Evolutionary conservation across 2,888 invertebrate species (phyloP), one percentile per base, ranked within the genome.

Genomic region (Theodoxus fluviatilis): DNA sequence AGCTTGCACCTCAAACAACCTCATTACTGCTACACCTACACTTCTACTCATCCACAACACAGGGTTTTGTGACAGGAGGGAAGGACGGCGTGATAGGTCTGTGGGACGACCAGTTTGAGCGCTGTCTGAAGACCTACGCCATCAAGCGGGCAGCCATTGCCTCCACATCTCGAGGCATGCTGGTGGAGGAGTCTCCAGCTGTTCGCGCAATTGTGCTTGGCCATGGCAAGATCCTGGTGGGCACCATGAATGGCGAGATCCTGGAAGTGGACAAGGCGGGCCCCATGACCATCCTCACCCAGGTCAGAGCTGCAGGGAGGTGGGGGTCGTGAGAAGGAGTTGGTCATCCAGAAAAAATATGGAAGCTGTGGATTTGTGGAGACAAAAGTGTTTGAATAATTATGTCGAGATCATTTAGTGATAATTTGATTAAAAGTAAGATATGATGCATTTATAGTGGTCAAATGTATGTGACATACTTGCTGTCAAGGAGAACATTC

Each of bases 11-110:
- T 43, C 43, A 12, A 12, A 9, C 43, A 9, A 43, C 15, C 15
- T 43, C 15, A 9, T 15, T 12, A 12, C 15, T 15, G 9, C 12
- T 43, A 12, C 43, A 12, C 15, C 15, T 9, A 43, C 15, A 43
- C 15, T 43, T 15, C 12, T 43, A 15, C 15, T 43, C 12, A n/a
- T n/a, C n/a, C 15, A 37, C n/a, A 31, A 69, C 71, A 15, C 80
- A 88, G 87, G 87, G 86, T 22, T 87, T 87, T 80, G 85, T 87
- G 65, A 88, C 87, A 2, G 88, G 87, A 15, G 88, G 88, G 15
- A 88, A 88, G 74, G 88, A 88, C 75, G 88, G 88, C 6, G 77
- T 80, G n/a, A 82, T 88, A 4, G 84, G 83, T 28, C 78, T 87
- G 40, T 88, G 88, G 87, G 86, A 87, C 74, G 85, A 85, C 64